These are phyloP conservation scores for Tragelaphus buxtoni DNA, from an alignment of 2,113 vertebrate genomes.

Conservation along the genomic window DNA sequence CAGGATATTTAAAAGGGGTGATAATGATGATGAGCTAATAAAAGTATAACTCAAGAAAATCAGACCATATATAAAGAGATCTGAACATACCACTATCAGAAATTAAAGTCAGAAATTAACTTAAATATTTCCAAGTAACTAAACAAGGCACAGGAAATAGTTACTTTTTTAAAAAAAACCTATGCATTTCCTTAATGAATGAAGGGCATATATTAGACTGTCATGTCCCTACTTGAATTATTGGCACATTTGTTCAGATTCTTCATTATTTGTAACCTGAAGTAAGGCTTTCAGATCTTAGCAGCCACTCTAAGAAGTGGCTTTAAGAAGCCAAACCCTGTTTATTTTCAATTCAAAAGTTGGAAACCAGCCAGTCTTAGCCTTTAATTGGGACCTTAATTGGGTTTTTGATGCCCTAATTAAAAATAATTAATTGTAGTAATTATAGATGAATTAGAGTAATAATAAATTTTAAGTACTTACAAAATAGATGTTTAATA, in stretches of 20 bases:
- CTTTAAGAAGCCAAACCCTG: background rate
- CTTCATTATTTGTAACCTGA: background rate
- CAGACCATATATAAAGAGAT: background rate
- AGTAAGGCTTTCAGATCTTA: background rate
- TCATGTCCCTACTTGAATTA: background rate
- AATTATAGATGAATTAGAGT: slow-evolving; percentile 56
- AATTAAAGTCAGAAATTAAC: background rate
- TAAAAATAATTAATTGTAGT: slow-evolving; percentile 51
- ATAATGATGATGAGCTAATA: background rate
- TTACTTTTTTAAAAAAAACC: background rate
- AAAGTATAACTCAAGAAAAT: background rate
- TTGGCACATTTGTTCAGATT: background rate
- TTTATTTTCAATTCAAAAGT: background rate
- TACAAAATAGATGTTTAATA: slow-evolving; percentile 3
- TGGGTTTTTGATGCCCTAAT: slow-evolving; percentile 42
- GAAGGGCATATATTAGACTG: background rate
- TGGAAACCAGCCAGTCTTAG: slow-evolving; percentile 32
- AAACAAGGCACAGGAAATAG: background rate
- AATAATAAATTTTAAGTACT: slow-evolving; percentile 44
- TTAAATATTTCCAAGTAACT: background rate
- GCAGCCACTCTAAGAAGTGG: background rate
- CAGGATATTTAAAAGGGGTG: background rate
- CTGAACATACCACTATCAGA: background rate
- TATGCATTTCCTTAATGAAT: background rate
- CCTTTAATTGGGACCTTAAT: slow-evolving; percentile 40